Conservation (phyloP, 2,113 vertebrate species). For the Lanius collurio region DNA sequence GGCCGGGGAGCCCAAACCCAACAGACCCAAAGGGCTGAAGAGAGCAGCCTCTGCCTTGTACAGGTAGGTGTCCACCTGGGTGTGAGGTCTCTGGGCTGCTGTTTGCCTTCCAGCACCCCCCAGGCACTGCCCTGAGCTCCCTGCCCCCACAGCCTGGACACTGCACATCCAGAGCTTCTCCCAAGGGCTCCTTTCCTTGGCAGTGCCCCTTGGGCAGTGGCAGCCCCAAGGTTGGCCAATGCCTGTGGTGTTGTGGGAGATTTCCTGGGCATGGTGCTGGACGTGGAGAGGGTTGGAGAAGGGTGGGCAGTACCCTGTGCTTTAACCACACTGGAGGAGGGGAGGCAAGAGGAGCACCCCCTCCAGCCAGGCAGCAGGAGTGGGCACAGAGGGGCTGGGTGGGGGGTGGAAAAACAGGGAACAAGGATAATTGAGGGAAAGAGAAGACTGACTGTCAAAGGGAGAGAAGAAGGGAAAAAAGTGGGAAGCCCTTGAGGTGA, state of each 20-base stretch:
- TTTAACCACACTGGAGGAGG: not conserved
- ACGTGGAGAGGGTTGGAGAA: not conserved
- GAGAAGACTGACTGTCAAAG: not conserved
- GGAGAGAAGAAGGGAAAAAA: not conserved
- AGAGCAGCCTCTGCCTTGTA: slow-evolving; percentile 85
- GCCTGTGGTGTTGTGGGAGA: rapidly evolving
- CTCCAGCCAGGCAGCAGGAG: not conserved
- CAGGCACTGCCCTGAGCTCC: not conserved
- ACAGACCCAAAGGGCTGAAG: slow-evolving; percentile 88
- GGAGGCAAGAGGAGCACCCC: not conserved
- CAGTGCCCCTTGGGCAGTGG: not conserved
- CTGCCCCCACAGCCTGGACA: not conserved
- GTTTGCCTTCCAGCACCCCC: not conserved
- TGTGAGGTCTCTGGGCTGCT: not conserved
- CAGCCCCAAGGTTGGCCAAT: not conserved
- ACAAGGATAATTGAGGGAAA: not conserved
- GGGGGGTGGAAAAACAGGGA: not conserved
- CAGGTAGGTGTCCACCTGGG: slow-evolving; percentile 76
- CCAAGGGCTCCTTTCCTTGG: not conserved
- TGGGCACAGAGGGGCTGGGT: not conserved
- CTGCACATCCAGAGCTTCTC: not conserved
- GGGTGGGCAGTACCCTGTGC: not conserved
- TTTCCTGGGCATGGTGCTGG: not conserved
- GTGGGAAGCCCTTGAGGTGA: not conserved
- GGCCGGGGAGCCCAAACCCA: slow-evolving; percentile 92